Evolutionary conservation across 2,797 vertebrate species (phyloP).

Genomic region (Phrynocephalus guinanensis): DNA sequence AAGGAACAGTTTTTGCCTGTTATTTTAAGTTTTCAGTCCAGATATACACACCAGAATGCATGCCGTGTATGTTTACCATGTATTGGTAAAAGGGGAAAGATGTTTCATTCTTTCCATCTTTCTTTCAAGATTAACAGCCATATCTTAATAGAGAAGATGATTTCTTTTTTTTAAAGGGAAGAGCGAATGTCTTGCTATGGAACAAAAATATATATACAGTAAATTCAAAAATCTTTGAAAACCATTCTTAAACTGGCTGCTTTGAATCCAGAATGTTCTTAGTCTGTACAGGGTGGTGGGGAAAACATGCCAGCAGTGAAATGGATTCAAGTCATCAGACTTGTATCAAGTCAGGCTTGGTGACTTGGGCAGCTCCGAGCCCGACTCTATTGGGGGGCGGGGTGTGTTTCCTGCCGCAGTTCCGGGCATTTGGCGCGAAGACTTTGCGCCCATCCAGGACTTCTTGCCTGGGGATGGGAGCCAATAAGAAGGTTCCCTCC

Average conservation of each 20-base stretch:
- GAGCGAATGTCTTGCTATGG: too few relatives aligned
- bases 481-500: too few relatives aligned
- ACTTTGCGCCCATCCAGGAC: too few relatives aligned
- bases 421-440: too few relatives aligned
- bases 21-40: neutral
- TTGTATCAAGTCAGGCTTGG: too few relatives aligned
- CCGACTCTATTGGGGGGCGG: too few relatives aligned
- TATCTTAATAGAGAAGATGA: neutral
- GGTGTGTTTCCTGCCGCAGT: too few relatives aligned
- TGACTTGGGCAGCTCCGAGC: too few relatives aligned
- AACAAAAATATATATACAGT: neutral
- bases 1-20: neutral
- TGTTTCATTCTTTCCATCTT: too few relatives aligned
- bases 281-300: neutral
- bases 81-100: neutral
- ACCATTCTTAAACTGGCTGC: neutral
- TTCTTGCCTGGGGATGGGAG: too few relatives aligned
- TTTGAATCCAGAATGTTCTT: neutral
- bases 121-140: neutral
- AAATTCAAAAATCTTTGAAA: neutral
- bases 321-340: too few relatives aligned
- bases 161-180: neutral
- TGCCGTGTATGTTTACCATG: neutral
- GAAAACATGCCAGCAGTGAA: too few relatives aligned
- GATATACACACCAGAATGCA: neutral